Conservation (phyloP, 2,113 vertebrate species). For the Meleagris gallopavo region DNA sequence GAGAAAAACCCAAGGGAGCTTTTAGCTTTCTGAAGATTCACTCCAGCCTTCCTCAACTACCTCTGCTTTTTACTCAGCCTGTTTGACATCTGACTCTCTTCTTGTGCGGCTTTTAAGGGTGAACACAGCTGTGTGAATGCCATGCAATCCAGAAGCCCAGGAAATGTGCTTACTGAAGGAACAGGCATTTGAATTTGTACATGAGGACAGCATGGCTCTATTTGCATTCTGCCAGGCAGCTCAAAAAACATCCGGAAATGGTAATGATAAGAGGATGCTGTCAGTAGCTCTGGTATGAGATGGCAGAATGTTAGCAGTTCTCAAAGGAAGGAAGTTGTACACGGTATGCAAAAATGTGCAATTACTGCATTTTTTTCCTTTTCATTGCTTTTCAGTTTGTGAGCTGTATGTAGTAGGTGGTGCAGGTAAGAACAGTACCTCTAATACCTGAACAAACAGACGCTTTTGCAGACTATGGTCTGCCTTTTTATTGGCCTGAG, state of each 20-base stretch:
- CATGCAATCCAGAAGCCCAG: not conserved
- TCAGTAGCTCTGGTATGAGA: not conserved
- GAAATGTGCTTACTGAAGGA: not conserved
- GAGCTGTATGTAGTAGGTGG: not conserved
- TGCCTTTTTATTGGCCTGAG: not conserved
- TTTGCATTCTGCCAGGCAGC: fast-evolving
- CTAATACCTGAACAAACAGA: not conserved
- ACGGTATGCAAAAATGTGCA: not conserved
- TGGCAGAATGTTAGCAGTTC: not conserved
- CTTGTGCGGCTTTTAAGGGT: not conserved
- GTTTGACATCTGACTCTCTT: not conserved
- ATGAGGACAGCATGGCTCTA: fast-evolving
- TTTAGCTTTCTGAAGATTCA: not conserved
- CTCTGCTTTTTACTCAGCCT: not conserved
- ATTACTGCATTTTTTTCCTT: not conserved
- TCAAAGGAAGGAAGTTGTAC: not conserved
- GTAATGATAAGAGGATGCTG: not conserved
- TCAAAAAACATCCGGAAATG: not conserved
- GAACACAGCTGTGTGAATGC: not conserved
- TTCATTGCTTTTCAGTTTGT: not conserved
- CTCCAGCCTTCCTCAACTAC: not conserved
- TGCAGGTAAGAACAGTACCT: too few species aligned
- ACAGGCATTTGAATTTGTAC: not conserved
- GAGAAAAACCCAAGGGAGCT: not conserved
- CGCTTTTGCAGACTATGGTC: not conserved